These are phyloP conservation scores for Sphecodes monilicornis DNA, from an alignment of 2,888 invertebrate species.

Conservation along the genomic window DNA sequence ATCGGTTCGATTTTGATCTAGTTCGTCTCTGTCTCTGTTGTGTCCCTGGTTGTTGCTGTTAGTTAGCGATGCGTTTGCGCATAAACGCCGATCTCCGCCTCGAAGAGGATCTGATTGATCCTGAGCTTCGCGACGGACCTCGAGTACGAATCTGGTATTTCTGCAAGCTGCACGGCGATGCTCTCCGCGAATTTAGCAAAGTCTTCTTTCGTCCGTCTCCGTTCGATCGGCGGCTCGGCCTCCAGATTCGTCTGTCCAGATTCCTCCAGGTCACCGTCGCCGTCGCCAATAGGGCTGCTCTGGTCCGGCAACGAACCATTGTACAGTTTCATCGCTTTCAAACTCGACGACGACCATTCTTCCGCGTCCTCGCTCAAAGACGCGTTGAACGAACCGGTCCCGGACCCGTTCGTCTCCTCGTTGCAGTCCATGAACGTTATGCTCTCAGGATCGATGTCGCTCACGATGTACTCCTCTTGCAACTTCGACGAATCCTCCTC, in stretches of 20 bases:
- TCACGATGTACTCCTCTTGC: slow-evolving; percentile 77
- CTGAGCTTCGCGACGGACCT: slow-evolving; percentile 78
- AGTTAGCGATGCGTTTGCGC: slow-evolving; percentile 73
- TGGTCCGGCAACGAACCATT: slow-evolving; percentile 53
- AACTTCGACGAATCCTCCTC: slow-evolving; percentile 68
- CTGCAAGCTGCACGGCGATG: slow-evolving; percentile 75
- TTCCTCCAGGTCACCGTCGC: slow-evolving; percentile 59
- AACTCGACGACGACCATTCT: slow-evolving; percentile 72
- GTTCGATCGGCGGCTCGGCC: slow-evolving; percentile 41
- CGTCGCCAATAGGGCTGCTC: slow-evolving; percentile 42
- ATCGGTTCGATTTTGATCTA: slow-evolving; percentile 2
- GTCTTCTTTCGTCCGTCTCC: slow-evolving; percentile 73
- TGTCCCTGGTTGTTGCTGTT: neutral
- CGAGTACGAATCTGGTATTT: slow-evolving; percentile 78
- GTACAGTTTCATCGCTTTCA: slow-evolving; percentile 70
- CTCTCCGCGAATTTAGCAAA: slow-evolving; percentile 77
- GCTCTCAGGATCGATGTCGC: slow-evolving; percentile 77
- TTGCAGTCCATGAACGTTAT: slow-evolving; percentile 74
- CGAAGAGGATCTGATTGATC: slow-evolving; percentile 78
- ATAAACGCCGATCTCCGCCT: slow-evolving; percentile 77
- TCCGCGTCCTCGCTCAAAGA: slow-evolving; percentile 75
- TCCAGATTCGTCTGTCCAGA: slow-evolving; percentile 51
- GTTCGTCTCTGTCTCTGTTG: neutral
- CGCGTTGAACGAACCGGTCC: slow-evolving; percentile 71
- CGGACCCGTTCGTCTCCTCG: slow-evolving; percentile 76